Evolutionary conservation across 2,113 vertebrate species (phyloP), one percentile per base, ranked within the genome.

Genomic region (Lutjanus erythropterus): DNA sequence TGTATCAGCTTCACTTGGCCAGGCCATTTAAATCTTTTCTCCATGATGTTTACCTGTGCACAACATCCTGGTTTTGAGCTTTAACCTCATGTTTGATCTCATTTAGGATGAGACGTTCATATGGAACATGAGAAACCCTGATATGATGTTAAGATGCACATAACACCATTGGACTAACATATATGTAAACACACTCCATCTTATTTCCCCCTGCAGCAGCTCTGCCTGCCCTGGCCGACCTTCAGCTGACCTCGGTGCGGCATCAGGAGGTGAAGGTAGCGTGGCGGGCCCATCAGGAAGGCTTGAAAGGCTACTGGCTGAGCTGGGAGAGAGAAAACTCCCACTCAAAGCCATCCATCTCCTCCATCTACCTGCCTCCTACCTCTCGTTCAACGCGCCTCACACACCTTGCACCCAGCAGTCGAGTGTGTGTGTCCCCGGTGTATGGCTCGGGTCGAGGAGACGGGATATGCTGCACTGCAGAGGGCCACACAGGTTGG

Each of bases 401-500:
- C 9, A 86, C 88, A 0, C 72, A 87, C 1, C 82, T 96, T 37
- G 62, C 88, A 3, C 90, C 89, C 1, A 23, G 39, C 5, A 94
- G 83, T 56, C 81, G 75, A 6, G 94, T 97, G 46, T 97, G 96
- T 0, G 95, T 97, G 16, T 94, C 89, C 31, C 95, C 96, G 0
- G 3, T 97, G 6, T 97, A 96, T 89, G 62, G 77, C 53, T 68
- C 64, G 0, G 95, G 91, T 3, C 39, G 81, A 0, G 96, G 96
- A 41, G 81, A 74, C 0, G 90, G 91, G 8, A 84, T 96, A 0
- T 97, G 96, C 93, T 96, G 95, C 84, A 76, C 52, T 21, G 75
- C 90, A 33, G 84, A 12, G 27, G 53, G 44, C 33, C 85, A 88
- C 60, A 79, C 82, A 56, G 93, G 94, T 96, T 81, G 49, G 31